Evolutionary conservation across 2,113 vertebrate genomes (phyloP), one percentile per base, ranked within the genome.

Genomic region (Nothoprocta perdicaria): DNA sequence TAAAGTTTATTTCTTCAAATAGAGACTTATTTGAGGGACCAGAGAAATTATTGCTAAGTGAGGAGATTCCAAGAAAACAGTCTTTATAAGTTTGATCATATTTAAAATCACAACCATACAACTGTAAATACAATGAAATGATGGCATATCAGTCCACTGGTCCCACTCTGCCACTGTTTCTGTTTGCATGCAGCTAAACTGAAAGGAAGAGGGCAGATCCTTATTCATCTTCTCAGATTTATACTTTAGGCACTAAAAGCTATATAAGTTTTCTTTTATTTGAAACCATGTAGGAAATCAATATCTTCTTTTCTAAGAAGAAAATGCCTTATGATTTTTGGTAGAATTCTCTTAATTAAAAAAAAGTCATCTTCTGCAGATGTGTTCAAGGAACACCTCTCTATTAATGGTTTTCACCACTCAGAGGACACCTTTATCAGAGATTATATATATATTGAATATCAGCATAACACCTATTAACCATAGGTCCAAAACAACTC

Each of bases 1-100:
- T 63, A 27, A 77, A 79, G 10, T 60, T 84, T 92, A 81, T 92
- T 93, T 77, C 15, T 11, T 86, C 84, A 78, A 96, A 50, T 61
- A 75, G 12, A 72, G 71, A 94, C 24, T 29, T 82, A 23, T 58
- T 65, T 79, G 73, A 50, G 23, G 29, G 75, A 93, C 88, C 21
- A 82, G 22, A 40, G n/a, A 82, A 79, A 72, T 46, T 72, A 45
- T 79, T 88, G 12, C 58, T 65, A 0, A 4, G 29, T 24, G 89
- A 26, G 55, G 88, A 84, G 14, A 86, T 31, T 63, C 6, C 23
- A 8, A 8, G 33, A 50, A 92, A 94, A 65, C 24, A 35, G 72
- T 84, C 21, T 50, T 52, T 48, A 9, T 79, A 80, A 71, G 14
- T 87, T 89, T 74, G 27, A 60, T 83, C 8, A 5, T 66, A 73